Conservation (phyloP, 2,888 invertebrate genomes). For the Troilus luridus region DNA sequence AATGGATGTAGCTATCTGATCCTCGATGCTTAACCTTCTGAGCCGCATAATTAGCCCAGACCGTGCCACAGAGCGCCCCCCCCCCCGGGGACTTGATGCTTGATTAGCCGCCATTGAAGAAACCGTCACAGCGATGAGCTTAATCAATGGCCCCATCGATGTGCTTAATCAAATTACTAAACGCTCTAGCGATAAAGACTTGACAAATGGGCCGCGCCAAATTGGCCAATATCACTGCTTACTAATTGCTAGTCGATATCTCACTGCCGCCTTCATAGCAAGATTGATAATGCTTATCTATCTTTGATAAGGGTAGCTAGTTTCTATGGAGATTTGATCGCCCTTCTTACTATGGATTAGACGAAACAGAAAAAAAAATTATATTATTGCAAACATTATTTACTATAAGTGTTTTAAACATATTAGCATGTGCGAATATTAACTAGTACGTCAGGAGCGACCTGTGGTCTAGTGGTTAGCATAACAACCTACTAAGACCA, state of each 20-base stretch:
- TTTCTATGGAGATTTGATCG: background rate
- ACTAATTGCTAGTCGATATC: conserved; percentile 18
- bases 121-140: background rate
- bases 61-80: background rate
- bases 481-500: no score
- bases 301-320: no score
- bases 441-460: no score
- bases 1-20: conserved; percentile 1
- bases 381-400: background rate
- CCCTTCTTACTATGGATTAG: background rate
- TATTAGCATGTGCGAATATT: no score
- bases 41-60: background rate
- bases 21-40: background rate
- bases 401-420: no score
- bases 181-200: background rate
- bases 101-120: conserved; percentile 5
- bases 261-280: background rate
- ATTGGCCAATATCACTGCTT: background rate
- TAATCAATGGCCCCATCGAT: background rate
- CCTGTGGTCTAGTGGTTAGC: no score
- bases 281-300: background rate
- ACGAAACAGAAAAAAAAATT: background rate
- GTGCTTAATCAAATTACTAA: conserved; percentile 31
- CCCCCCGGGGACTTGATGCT: background rate
- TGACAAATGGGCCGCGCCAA: conserved; percentile 6